Conservation (phyloP, 2,888 invertebrate genomes). For the Drosophila demipolita region DNA sequence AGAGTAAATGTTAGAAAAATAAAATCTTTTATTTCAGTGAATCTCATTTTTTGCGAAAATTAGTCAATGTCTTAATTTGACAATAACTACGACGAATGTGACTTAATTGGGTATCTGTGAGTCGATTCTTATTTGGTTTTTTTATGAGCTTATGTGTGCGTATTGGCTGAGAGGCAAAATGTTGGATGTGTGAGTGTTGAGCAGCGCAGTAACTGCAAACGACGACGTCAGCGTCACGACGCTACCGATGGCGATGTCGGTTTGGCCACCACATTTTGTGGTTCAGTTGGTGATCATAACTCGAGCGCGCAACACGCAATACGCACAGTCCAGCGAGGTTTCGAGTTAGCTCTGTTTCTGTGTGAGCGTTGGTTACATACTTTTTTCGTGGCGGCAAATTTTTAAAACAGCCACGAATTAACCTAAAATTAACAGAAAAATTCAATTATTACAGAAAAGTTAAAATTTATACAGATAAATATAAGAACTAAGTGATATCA, state of each 20-base stretch:
- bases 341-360: conserved; percentile 38
- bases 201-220: conserved; percentile 57
- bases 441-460: conserved; percentile 26
- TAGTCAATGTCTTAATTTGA: neutral
- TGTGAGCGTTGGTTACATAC: conserved; percentile 25
- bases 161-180: conserved; percentile 45
- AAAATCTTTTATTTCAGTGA: neutral
- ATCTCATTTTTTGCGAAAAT: neutral
- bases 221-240: conserved; percentile 30
- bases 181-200: conserved; percentile 59
- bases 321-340: conserved; percentile 36
- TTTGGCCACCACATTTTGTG: conserved; percentile 38
- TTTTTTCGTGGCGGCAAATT: conserved; percentile 34
- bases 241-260: conserved; percentile 35
- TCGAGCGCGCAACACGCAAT: conserved; percentile 78
- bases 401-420: conserved; percentile 34
- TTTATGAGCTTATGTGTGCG: conserved; percentile 29
- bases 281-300: conserved; percentile 84
- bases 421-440: conserved; percentile 16
- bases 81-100: neutral
- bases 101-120: neutral
- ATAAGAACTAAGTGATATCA: conserved; percentile 7
- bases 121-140: neutral
- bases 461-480: neutral
- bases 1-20: neutral